These are phyloP conservation scores for Leucoptera coffeella DNA, from an alignment of 2,888 invertebrate genomes.

Conservation along the genomic window DNA sequence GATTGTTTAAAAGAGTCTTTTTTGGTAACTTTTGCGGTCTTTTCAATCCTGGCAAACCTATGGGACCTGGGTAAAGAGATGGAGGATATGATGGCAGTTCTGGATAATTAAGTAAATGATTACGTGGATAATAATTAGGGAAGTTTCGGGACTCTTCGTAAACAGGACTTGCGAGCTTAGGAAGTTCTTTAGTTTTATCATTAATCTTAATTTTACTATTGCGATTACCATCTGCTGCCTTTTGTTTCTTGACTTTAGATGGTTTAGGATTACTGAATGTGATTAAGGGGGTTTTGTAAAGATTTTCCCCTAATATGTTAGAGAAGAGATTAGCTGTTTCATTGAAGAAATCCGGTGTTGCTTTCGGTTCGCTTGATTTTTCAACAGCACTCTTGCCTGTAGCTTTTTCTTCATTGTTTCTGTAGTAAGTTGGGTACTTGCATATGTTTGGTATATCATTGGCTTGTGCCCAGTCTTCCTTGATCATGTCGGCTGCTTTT, in stretches of 20 bases:
- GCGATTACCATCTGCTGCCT: no score
- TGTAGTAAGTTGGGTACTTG: constrained; percentile 1
- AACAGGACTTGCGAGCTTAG: not conserved
- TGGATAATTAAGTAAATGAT: no score
- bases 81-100: not conserved
- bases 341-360: constrained; percentile 19
- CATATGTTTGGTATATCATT: no score
- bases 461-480: constrained; percentile 56
- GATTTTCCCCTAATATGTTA: constrained; percentile 9
- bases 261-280: constrained; percentile 6
- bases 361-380: no score
- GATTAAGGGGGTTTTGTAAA: constrained; percentile 1
- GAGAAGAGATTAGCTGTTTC: constrained; percentile 24
- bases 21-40: not conserved
- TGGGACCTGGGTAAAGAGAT: not conserved
- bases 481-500: constrained; percentile 76
- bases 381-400: constrained; percentile 10
- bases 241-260: constrained; percentile 1
- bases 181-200: not conserved
- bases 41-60: not conserved
- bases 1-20: no score
- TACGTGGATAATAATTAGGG: no score
- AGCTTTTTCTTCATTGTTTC: constrained; percentile 5
- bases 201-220: no score
- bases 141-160: not conserved